A percentile compares a stretch with the other conserved stretches of the same genome.
Conservation (phyloP, 1,140 invertebrate genomes). For the Temnothorax longispinosus region DNA sequence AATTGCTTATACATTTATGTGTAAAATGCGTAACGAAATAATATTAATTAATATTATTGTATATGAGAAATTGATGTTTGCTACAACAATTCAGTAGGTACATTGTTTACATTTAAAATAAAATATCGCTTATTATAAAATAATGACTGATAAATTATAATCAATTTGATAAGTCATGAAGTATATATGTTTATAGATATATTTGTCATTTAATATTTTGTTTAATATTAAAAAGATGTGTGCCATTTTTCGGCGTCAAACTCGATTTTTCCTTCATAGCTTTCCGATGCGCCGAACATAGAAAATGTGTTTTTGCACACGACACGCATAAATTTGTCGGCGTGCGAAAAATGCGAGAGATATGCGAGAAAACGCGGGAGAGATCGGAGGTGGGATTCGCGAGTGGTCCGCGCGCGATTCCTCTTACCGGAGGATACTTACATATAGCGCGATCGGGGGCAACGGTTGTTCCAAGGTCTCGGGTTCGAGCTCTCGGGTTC, state of each 20-base stretch:
- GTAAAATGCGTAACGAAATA: background rate
- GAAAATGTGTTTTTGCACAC: background rate
- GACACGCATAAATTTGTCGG: background rate
- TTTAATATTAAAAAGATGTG: background rate
- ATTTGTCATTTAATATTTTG: background rate
- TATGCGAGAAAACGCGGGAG: conserved; percentile 3
- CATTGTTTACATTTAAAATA: background rate
- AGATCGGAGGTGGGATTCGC: conserved; percentile 23
- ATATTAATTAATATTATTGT: background rate
- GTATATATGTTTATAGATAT: background rate
- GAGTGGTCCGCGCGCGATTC: conserved; percentile 52
- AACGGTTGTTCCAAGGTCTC: conserved; percentile 85
- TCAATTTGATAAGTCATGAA: background rate
- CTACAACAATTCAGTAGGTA: background rate
- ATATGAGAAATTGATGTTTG: background rate
- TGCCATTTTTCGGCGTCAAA: background rate
- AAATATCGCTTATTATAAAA: background rate
- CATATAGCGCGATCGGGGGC: conserved; percentile 82
- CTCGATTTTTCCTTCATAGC: background rate
- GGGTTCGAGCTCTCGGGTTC: conserved; percentile 79
- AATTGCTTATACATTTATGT: background rate
- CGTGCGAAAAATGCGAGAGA: background rate
- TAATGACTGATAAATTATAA: background rate
- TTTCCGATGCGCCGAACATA: background rate
- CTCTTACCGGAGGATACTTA: conserved; percentile 45